Percentiles rank a stretch among this genome's conserved stretches.
phyloP scores from a whole-genome alignment of 2,888 invertebrate species.

The Brachylomia viminalis region DNA sequence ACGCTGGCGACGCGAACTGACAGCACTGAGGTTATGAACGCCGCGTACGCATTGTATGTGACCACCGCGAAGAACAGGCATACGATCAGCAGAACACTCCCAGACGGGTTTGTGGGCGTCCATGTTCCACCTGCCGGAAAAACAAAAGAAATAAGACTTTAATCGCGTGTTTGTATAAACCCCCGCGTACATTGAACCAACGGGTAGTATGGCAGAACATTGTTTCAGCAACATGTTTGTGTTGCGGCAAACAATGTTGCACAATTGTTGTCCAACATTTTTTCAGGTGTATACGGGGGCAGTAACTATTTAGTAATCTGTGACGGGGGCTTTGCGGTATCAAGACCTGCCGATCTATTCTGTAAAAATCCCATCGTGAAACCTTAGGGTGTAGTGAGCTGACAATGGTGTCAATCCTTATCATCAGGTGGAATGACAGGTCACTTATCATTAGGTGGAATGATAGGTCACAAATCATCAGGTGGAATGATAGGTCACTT shows the following conservation, averaged over 20 bases:
- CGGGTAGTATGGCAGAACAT: neutral
- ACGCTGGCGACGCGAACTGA: conserved; percentile 91
- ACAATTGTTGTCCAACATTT: neutral
- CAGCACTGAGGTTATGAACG: conserved; percentile 92
- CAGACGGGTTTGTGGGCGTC: conserved; percentile 90
- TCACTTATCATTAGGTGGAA: neutral
- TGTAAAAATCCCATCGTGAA: neutral
- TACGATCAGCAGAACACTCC: conserved; percentile 90
- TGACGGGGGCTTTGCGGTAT: neutral
- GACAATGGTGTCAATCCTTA: neutral
- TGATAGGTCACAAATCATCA: no score
- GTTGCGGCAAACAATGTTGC: neutral
- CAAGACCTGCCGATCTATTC: neutral
- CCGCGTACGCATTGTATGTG: conserved; percentile 92
- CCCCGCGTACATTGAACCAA: neutral
- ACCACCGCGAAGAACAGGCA: conserved; percentile 91
- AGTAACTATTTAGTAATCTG: no score
- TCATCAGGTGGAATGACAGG: neutral
- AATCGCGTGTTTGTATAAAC: neutral
- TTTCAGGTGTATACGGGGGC: neutral
- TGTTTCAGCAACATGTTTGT: neutral
- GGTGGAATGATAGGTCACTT: no score
- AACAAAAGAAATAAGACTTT: neutral
- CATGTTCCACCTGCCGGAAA: conserved; percentile 89
- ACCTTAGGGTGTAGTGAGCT: neutral